Base-by-base conservation (phyloP, 1,140 invertebrate species). In the Rhagoletis pomonella region DNA sequence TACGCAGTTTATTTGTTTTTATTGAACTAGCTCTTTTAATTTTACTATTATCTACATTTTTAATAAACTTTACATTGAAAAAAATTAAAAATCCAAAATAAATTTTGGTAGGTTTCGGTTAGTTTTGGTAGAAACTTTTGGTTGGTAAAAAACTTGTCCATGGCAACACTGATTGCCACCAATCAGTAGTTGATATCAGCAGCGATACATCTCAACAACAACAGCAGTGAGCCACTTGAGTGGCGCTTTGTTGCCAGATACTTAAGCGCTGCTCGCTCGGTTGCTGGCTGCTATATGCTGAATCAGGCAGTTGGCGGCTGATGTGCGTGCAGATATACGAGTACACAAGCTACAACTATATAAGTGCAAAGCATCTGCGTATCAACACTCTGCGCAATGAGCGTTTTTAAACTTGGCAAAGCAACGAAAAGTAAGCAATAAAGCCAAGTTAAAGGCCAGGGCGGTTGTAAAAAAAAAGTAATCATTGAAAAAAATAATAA, bases 161-260 rank as follows among this genome's bases (percentile, higher is more conserved):
- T 29, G 29, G 29, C 29, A 29, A 29, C 29, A 29, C 29, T 29
- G 29, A 29, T 69, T 69, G 65, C 65, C 69, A 73, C 44, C 69
- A 73, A 73, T 73, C 39, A 73, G 69, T 73, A 47, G 69, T 73
- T 73, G 69, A 73, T 73, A 73, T 81, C n/a, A 50, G 47, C 47
- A 9, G 6, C 29, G 73, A 50, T 19, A 55, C 73, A 81, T 81
- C 29, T 29, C 29, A 29, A 29, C 42, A 81, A 47, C 73, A 81
- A 5, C 47, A 29, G 19, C 73, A 81, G 47, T 17, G 73, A 42
- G 73, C n/a, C 73, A 42, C 69, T 47, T 47, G 69, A 81, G 73
- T 81, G 73, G 73, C 73, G 73, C 73, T 81, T 58, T 81, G 73
- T 81, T 44, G 67, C 67, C 67, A 73, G 42, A 14, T 29, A 67